A percentile compares a stretch with the other conserved stretches of the same genome.
These are phyloP conservation scores for Neoniphon sammara DNA, from an alignment of 2,797 vertebrate species.

Conservation along the genomic window DNA sequence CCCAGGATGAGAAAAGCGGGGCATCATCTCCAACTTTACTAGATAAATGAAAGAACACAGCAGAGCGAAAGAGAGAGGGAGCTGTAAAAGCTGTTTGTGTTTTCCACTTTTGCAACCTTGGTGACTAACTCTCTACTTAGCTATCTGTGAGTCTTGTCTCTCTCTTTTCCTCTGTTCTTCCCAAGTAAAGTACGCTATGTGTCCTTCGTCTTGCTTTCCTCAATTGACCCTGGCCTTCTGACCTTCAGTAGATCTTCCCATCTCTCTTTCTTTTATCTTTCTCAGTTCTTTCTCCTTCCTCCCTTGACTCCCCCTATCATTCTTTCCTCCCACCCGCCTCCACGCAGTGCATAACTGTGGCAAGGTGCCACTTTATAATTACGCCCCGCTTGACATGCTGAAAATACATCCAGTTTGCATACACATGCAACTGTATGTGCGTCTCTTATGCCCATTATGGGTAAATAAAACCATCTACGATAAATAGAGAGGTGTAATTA, in stretches of 20 bases:
- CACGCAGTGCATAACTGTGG: slow-evolving; percentile 45
- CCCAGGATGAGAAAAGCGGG: slow-evolving; percentile 41
- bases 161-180: slow-evolving; percentile 7
- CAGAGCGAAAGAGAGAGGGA: slow-evolving; percentile 15
- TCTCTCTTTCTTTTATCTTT: slow-evolving; percentile 27
- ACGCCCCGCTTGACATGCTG: slow-evolving; percentile 49
- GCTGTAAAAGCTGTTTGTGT: slow-evolving; percentile 38
- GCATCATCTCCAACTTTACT: slow-evolving; percentile 57
- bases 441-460: slow-evolving; percentile 35
- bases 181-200: slow-evolving; percentile 13
- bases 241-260: slow-evolving; percentile 24
- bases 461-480: slow-evolving; percentile 52
- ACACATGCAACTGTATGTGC: slow-evolving; percentile 22
- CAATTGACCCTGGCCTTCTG: slow-evolving; percentile 46
- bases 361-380: slow-evolving; percentile 74
- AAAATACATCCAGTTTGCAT: slow-evolving; percentile 64
- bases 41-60: slow-evolving; percentile 50
- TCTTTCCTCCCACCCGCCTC: slow-evolving; percentile 38
- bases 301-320: slow-evolving; percentile 38
- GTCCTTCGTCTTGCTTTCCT: slow-evolving; percentile 9
- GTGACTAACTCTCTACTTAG: slow-evolving; percentile 16
- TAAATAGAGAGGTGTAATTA: slow-evolving; percentile 62
- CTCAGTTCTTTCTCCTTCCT: slow-evolving; percentile 18
- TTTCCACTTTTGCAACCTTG: slow-evolving; percentile 43
- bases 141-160: not conserved